These are phyloP conservation scores for Lampropteryx suffumata DNA, from an alignment of 2,888 invertebrate genomes.

Conservation along the genomic window DNA sequence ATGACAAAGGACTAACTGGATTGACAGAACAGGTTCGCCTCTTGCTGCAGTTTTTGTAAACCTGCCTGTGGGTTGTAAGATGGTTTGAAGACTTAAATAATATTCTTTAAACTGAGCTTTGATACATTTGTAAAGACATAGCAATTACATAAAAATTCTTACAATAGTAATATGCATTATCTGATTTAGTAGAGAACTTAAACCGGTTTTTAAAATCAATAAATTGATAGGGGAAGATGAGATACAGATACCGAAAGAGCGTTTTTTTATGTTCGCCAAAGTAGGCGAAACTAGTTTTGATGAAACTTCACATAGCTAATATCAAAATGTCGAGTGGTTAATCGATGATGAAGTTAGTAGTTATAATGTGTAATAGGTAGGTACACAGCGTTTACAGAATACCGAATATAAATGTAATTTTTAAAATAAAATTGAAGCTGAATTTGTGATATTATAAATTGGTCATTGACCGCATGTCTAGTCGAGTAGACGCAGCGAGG, in stretches of 20 bases:
- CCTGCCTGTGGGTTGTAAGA: conserved; percentile 26
- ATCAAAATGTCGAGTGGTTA: no score
- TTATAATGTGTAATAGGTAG: no score
- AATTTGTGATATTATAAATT: background rate
- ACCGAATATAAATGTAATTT: background rate
- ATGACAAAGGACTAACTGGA: conserved; percentile 40
- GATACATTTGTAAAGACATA: no score
- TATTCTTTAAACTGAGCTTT: no score
- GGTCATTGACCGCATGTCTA: conserved; percentile 42
- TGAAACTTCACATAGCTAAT: no score
- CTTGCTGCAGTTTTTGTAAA: conserved; percentile 36
- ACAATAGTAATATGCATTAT: no score
- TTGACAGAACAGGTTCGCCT: conserved; percentile 34
- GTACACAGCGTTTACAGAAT: background rate
- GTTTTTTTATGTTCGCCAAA: no score
- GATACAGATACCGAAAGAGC: no score
- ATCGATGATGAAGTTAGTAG: background rate
- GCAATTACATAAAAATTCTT: no score
- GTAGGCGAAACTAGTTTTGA: no score
- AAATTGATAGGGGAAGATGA: no score
- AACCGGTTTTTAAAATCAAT: background rate
- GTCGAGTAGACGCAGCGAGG: conserved; percentile 43
- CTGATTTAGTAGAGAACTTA: background rate
- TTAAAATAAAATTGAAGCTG: background rate
- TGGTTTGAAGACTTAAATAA: no score